These are phyloP conservation scores for Boloria euphrosyne DNA, from an alignment of 2,888 invertebrate genomes.

Conservation along the genomic window DNA sequence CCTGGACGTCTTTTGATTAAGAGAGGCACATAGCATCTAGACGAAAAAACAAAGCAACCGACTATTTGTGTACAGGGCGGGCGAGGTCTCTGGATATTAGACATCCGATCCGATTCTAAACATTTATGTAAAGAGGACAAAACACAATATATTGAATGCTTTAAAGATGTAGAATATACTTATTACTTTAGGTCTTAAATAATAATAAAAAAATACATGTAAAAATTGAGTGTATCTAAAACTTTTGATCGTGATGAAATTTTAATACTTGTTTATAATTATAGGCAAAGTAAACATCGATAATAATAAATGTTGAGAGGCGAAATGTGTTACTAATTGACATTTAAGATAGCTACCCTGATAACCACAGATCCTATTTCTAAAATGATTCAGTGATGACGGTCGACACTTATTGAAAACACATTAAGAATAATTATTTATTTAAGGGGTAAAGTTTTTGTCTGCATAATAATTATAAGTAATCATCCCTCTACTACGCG, in stretches of 20 bases:
- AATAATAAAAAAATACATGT: no score
- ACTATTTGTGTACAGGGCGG: constrained; percentile 44
- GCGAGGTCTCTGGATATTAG: constrained; percentile 36
- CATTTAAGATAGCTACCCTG: constrained; percentile 3
- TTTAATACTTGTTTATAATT: not conserved
- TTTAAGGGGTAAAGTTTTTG: not conserved
- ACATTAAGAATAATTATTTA: constrained; percentile 1
- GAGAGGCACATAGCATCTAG: constrained; percentile 57
- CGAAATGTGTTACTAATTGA: constrained; percentile 8
- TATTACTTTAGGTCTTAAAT: no score
- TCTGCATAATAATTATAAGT: no score
- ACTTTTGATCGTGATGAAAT: no score
- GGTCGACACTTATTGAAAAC: not conserved
- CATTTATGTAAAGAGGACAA: no score
- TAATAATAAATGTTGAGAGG: not conserved
- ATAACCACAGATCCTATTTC: not conserved
- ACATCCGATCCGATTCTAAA: constrained; percentile 23
- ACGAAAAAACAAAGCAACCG: constrained; percentile 64
- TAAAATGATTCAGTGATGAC: not conserved
- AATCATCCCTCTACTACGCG: no score
- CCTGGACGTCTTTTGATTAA: constrained; percentile 77
- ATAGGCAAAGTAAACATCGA: not conserved
- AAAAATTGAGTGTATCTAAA: no score
- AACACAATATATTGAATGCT: no score
- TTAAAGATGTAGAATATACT: no score